Conservation (phyloP, 2,113 vertebrate species). For the Scatophagus argus region DNA sequence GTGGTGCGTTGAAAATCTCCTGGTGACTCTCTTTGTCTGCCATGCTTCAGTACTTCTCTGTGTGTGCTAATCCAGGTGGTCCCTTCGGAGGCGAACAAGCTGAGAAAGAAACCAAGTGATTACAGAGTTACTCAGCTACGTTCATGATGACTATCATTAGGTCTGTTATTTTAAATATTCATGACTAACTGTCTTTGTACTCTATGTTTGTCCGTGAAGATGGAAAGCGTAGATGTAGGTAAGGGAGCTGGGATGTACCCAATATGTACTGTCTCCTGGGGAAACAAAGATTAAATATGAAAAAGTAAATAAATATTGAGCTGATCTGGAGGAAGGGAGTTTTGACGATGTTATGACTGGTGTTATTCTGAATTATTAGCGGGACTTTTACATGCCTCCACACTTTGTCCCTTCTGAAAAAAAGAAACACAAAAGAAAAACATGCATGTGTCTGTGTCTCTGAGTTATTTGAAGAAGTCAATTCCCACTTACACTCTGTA, state of each 20-base stretch:
- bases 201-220: conserved; percentile 8
- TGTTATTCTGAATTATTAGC: conserved; percentile 12
- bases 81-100: conserved; percentile 9
- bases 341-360: too few species aligned
- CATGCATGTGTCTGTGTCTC: conserved; percentile 17
- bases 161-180: conserved; percentile 22
- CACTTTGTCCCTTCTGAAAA: not conserved
- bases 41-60: conserved; percentile 37
- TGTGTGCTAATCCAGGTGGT: conserved; percentile 35
- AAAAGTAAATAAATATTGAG: conserved; percentile 26
- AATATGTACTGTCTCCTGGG: not conserved
- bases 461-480: conserved; percentile 43
- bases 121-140: conserved; percentile 29
- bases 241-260: not conserved
- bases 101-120: not conserved
- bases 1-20: conserved; percentile 45
- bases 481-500: conserved; percentile 41
- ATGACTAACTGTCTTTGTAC: conserved; percentile 18
- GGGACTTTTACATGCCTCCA: not conserved
- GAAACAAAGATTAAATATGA: conserved; percentile 41
- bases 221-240: not conserved
- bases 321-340: conserved; percentile 8
- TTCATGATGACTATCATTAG: conserved; percentile 27
- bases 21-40: conserved; percentile 42
- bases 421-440: too few species aligned